Conservation (phyloP, 2,888 invertebrate species). For the Gari tellinella region DNA sequence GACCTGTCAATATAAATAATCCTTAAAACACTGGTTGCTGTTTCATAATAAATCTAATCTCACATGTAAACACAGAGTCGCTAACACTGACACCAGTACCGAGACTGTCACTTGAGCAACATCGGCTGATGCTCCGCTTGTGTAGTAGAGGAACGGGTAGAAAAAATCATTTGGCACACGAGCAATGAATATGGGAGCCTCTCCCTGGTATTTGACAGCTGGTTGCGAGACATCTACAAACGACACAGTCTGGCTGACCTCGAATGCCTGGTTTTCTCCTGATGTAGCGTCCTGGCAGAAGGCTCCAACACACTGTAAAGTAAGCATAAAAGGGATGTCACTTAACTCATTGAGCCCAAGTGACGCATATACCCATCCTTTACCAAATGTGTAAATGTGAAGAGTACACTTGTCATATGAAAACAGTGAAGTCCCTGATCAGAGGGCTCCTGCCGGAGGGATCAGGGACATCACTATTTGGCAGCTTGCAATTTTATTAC, state of each 20-base stretch:
- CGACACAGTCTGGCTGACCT: slow-evolving; percentile 84
- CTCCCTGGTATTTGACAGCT: slow-evolving; percentile 86
- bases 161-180: slow-evolving; percentile 90
- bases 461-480: too few relatives aligned
- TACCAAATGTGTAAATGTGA: too few relatives aligned
- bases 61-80: slow-evolving; percentile 34
- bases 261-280: slow-evolving; percentile 71
- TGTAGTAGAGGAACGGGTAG: slow-evolving; percentile 86
- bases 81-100: slow-evolving; percentile 14
- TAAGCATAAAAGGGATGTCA: slow-evolving; percentile 18
- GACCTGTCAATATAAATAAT: not conserved
- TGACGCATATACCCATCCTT: too few relatives aligned
- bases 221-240: slow-evolving; percentile 86
- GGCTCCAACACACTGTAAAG: slow-evolving; percentile 78
- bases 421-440: too few relatives aligned
- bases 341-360: too few relatives aligned
- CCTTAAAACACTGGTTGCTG: not conserved
- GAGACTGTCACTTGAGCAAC: not conserved
- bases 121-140: slow-evolving; percentile 6
- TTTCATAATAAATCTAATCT: slow-evolving; percentile 22
- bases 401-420: too few relatives aligned
- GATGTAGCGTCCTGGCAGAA: slow-evolving; percentile 74
- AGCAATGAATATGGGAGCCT: slow-evolving; percentile 88
- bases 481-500: too few relatives aligned
- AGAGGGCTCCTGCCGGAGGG: too few relatives aligned